Conservation (phyloP, 1,140 invertebrate species). For the Tigriopus japonicus region DNA sequence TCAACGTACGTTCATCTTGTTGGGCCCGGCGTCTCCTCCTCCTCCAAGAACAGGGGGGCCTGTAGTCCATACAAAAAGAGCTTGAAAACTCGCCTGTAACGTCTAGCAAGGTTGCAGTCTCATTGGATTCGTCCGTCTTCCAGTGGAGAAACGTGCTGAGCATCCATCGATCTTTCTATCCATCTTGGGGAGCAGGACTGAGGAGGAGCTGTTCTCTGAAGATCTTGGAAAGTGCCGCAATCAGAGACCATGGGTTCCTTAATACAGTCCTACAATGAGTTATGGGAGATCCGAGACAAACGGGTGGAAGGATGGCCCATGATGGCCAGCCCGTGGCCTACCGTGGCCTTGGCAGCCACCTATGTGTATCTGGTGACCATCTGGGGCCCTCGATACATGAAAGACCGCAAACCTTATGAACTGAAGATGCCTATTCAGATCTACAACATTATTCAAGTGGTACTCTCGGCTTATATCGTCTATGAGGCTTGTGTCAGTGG, state of each 20-base stretch:
- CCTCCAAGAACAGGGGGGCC: no score
- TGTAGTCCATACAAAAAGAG: no score
- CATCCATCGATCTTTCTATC: no score
- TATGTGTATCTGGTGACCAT: slow-evolving; percentile 67
- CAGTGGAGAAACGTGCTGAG: no score
- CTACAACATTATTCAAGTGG: slow-evolving; percentile 68
- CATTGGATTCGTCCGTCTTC: no score
- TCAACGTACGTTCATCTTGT: no score
- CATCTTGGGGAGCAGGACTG: no score
- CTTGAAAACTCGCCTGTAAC: no score
- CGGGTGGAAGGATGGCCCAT: slow-evolving; percentile 70
- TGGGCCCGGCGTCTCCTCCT: no score
- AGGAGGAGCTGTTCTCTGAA: no score
- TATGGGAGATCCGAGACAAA: slow-evolving; percentile 37
- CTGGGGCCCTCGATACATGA: slow-evolving; percentile 64
- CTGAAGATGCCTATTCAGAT: slow-evolving; percentile 51
- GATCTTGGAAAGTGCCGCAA: no score
- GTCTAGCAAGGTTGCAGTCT: no score
- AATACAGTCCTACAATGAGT: neutral
- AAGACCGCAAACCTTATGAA: slow-evolving; percentile 60
- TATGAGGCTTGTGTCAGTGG: slow-evolving; percentile 44
- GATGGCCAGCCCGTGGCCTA: slow-evolving; percentile 72
- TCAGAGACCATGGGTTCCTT: neutral
- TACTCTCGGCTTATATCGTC: slow-evolving; percentile 62
- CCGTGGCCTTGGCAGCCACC: slow-evolving; percentile 54